Percentiles rank a stretch among this genome's conserved stretches.
Conservation (phyloP, 2,888 invertebrate genomes). For the Pandemis heparana region DNA sequence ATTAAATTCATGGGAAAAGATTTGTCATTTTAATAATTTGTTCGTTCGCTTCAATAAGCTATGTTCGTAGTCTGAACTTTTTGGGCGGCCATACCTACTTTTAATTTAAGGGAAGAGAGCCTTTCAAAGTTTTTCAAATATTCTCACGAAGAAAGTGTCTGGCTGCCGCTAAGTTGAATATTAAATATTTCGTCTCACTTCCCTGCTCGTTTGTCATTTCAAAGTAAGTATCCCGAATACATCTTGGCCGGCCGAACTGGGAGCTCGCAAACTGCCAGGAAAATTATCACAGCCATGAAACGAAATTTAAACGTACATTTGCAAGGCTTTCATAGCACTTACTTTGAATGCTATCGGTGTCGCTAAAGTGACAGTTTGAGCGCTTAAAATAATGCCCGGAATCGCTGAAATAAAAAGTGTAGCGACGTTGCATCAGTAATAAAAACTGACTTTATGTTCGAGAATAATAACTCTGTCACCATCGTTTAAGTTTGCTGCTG, state of each 20-base stretch:
- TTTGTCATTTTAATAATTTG: constrained; percentile 49
- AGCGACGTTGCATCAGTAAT: not conserved
- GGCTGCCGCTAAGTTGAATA: constrained; percentile 58
- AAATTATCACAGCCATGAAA: constrained; percentile 41
- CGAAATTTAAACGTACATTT: constrained; percentile 41
- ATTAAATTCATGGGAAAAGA: constrained; percentile 15
- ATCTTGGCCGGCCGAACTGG: constrained; percentile 16
- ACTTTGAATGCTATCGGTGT: constrained; percentile 28
- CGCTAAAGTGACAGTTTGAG: constrained; percentile 21
- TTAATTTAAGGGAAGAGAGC: constrained; percentile 53
- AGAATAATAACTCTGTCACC: not conserved
- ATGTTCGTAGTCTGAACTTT: constrained; percentile 52
- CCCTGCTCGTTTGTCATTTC: constrained; percentile 45
- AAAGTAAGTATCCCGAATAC: constrained; percentile 43
- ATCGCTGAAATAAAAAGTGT: constrained; percentile 10
- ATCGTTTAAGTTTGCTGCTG: not conserved
- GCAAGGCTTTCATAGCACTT: constrained; percentile 34
- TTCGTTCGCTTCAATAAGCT: constrained; percentile 50
- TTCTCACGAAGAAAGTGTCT: constrained; percentile 49
- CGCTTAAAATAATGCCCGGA: constrained; percentile 35
- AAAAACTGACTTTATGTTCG: constrained; percentile 5
- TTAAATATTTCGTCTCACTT: constrained; percentile 57
- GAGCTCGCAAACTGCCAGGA: constrained; percentile 41
- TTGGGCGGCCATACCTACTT: constrained; percentile 50
- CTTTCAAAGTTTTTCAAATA: constrained; percentile 49